Percentiles rank a stretch among this genome's conserved stretches.
phyloP scores from a whole-genome alignment of 1,140 invertebrate species.

The Drosophila arizonae region DNA sequence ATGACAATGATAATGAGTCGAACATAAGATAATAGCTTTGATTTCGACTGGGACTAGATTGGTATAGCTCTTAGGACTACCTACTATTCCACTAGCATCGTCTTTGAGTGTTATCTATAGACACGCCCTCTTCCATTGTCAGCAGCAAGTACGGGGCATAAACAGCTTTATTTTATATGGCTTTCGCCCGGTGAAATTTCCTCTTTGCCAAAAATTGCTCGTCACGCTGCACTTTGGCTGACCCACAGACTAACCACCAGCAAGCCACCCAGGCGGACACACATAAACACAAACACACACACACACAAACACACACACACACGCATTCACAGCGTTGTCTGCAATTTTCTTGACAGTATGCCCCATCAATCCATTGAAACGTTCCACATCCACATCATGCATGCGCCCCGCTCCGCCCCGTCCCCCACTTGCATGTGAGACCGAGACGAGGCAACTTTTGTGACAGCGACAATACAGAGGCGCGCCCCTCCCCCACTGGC shows the following conservation, averaged over 20 bases:
- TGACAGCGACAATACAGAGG: constrained; percentile 24
- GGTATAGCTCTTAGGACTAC: too few relatives aligned
- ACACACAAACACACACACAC: not conserved
- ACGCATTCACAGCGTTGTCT: not conserved
- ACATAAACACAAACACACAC: not conserved
- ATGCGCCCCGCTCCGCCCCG: not conserved
- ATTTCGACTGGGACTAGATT: too few relatives aligned
- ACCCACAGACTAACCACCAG: not conserved
- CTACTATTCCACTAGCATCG: too few relatives aligned
- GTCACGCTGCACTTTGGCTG: constrained; percentile 21
- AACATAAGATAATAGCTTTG: too few relatives aligned
- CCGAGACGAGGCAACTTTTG: constrained; percentile 6
- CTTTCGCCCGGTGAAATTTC: constrained; percentile 32
- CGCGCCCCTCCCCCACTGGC: not conserved
- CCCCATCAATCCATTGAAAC: constrained; percentile 46
- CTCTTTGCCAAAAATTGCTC: constrained; percentile 39
- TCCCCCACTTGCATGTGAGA: not conserved
- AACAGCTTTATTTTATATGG: constrained; percentile 4
- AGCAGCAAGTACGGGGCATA: not conserved
- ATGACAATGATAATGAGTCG: too few relatives aligned
- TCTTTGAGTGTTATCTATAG: too few relatives aligned
- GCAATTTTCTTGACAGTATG: constrained; percentile 36
- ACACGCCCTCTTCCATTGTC: not conserved
- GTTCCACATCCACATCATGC: constrained; percentile 20
- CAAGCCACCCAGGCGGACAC: not conserved